These are phyloP conservation scores for Parotia lawesii DNA, from an alignment of 2,113 vertebrate genomes.

Conservation along the genomic window DNA sequence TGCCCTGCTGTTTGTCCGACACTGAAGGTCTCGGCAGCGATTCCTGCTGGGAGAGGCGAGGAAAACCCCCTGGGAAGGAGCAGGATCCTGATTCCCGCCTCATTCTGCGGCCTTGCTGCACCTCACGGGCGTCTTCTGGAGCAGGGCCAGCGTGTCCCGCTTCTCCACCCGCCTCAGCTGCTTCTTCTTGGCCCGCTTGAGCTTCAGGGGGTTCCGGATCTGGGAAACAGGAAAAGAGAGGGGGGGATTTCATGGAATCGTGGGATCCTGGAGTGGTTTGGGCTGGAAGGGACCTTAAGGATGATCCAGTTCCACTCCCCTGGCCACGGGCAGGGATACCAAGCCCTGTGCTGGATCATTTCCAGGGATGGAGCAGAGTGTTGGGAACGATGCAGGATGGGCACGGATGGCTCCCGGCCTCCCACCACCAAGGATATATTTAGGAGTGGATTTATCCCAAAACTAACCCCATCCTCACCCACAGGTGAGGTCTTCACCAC, in stretches of 20 bases:
- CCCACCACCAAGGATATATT: not conserved
- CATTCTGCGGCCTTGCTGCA: not conserved
- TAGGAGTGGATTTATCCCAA: not conserved
- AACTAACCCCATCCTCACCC: not conserved
- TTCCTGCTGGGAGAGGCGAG: not conserved
- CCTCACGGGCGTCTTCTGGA: constrained; percentile 61
- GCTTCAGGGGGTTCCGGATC: constrained; percentile 90
- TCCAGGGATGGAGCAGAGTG: not conserved
- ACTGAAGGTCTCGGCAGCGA: fast-evolving
- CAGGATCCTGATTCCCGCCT: not conserved
- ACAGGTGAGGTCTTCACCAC: too few relatives aligned
- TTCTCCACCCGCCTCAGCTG: constrained; percentile 87
- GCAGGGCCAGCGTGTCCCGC: constrained; percentile 83
- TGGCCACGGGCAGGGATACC: fast-evolving
- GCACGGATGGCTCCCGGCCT: not conserved
- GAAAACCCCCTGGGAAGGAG: not conserved
- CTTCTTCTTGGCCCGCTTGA: constrained; percentile 92
- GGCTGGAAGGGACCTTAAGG: not conserved
- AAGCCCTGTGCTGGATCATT: not conserved
- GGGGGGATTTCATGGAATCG: not conserved
- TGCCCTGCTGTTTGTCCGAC: not conserved
- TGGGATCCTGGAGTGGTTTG: too few relatives aligned
- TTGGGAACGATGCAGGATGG: not conserved
- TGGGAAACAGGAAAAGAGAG: not conserved
- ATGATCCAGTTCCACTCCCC: not conserved